These are phyloP conservation scores for Rhyacophila evoluta DNA, from an alignment of 2,888 invertebrate genomes.

Conservation along the genomic window DNA sequence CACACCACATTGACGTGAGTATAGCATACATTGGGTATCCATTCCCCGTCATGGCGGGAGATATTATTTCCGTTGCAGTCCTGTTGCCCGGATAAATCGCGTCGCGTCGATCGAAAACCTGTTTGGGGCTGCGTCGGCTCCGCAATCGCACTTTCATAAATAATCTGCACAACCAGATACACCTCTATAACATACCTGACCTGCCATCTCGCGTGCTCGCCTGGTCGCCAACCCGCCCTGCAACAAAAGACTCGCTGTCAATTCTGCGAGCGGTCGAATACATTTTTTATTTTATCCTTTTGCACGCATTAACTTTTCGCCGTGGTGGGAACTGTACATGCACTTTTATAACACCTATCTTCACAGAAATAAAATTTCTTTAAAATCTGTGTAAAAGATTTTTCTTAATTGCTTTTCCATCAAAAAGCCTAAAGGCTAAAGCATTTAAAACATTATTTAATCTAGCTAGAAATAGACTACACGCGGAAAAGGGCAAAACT, in stretches of 20 bases:
- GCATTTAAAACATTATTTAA: too few relatives aligned
- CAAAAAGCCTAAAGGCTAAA: too few relatives aligned
- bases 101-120: slow-evolving; percentile 37
- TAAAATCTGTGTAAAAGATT: too few relatives aligned
- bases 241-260: slow-evolving; percentile 22
- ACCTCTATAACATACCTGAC: slow-evolving; percentile 1
- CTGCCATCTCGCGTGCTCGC: slow-evolving; percentile 10
- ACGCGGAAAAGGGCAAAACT: too few relatives aligned
- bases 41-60: not conserved
- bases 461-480: too few relatives aligned
- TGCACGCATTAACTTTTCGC: not conserved
- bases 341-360: too few relatives aligned
- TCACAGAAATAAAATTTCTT: too few relatives aligned
- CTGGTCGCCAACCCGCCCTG: slow-evolving; percentile 22
- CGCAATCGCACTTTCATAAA: slow-evolving; percentile 19
- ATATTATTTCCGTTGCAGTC: slow-evolving; percentile 18
- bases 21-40: not conserved
- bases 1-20: not conserved
- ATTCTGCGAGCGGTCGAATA: not conserved
- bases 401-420: too few relatives aligned
- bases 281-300: not conserved
- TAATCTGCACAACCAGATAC: slow-evolving; percentile 19
- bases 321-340: not conserved
- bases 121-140: slow-evolving; percentile 32
- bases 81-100: slow-evolving; percentile 23